Evolutionary conservation across 2,888 invertebrate genomes (phyloP).

Genomic region (Drosophila emarginata): DNA sequence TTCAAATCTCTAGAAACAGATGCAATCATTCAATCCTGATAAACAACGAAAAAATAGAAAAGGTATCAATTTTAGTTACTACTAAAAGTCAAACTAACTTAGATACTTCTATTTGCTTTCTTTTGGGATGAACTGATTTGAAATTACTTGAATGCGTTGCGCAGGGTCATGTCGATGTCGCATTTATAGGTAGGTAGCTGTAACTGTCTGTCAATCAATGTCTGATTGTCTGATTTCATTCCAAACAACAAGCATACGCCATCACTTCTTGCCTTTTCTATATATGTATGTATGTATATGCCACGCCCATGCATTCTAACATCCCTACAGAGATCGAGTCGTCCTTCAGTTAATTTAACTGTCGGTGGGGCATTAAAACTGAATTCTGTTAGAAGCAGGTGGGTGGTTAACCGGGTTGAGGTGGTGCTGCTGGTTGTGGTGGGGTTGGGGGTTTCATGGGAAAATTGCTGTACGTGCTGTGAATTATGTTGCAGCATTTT

Average conservation of each 20-base stretch:
- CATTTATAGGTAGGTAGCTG: neutral
- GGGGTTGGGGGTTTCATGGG: slow-evolving; percentile 46
- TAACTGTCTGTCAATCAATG: slow-evolving; percentile 38
- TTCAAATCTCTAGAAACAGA: no score
- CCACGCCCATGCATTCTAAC: slow-evolving; percentile 33
- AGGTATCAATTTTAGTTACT: no score
- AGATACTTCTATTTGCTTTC: neutral
- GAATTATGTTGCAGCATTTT: slow-evolving; percentile 74
- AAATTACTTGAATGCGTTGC: neutral
- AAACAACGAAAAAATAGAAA: no score
- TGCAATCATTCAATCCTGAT: no score
- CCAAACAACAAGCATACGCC: neutral
- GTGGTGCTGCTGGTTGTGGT: neutral
- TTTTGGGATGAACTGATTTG: neutral
- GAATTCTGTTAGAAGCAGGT: slow-evolving; percentile 35
- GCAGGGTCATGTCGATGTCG: neutral
- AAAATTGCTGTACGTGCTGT: slow-evolving; percentile 72
- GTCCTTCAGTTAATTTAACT: slow-evolving; percentile 48
- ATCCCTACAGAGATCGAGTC: neutral
- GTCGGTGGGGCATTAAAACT: slow-evolving; percentile 50
- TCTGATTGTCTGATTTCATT: slow-evolving; percentile 29
- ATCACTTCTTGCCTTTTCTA: neutral
- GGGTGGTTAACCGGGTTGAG: neutral
- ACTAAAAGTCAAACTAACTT: neutral
- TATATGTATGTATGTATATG: slow-evolving; percentile 27